A percentile compares a stretch with the other conserved stretches of the same genome.
These are phyloP conservation scores for Bimastos eiseni DNA, from an alignment of 2,888 invertebrate species.

Conservation along the genomic window DNA sequence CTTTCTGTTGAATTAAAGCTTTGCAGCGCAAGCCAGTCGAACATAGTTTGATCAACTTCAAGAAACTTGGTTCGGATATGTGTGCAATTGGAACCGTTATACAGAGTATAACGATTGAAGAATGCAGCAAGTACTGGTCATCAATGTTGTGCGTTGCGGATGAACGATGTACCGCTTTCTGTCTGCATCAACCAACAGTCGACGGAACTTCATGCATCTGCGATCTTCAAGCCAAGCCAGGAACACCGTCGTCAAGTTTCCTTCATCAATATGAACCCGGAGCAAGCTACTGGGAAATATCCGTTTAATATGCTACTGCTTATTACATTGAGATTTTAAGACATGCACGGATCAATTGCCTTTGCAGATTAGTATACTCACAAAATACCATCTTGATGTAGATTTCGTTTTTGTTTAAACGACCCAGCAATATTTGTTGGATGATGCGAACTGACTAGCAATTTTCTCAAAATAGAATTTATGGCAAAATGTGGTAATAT, in stretches of 20 bases:
- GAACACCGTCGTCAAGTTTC: neutral
- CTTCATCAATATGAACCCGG: neutral
- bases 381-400: too few relatives aligned
- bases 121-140: neutral
- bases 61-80: neutral
- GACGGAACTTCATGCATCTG: neutral
- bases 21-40: neutral
- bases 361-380: too few relatives aligned
- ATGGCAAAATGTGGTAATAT: too few relatives aligned
- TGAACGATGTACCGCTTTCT: neutral
- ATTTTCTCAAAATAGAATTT: too few relatives aligned
- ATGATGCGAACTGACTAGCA: too few relatives aligned
- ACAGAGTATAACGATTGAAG: neutral
- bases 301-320: too few relatives aligned
- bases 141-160: neutral
- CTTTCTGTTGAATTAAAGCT: neutral
- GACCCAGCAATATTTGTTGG: too few relatives aligned
- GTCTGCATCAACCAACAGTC: neutral
- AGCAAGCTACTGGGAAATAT: neutral
- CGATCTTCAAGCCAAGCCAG: slow-evolving; percentile 20
- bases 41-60: neutral
- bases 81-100: neutral
- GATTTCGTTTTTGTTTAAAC: too few relatives aligned
- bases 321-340: too few relatives aligned
- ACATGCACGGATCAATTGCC: too few relatives aligned